Percentiles rank a stretch among this genome's conserved stretches.
Conservation (phyloP, 2,797 vertebrate species). For the Lutra lutra region DNA sequence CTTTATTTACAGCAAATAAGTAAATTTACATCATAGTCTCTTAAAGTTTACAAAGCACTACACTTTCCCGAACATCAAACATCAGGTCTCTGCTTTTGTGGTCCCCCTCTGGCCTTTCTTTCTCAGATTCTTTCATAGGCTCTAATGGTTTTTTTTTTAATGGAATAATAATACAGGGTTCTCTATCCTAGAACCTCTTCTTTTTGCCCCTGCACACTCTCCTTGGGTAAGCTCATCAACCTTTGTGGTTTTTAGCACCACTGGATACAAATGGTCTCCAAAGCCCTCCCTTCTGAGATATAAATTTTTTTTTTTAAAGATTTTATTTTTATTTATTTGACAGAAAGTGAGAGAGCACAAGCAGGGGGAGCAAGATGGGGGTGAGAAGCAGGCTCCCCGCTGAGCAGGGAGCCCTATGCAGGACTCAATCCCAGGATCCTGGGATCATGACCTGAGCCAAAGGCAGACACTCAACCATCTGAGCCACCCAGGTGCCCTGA, state of each 20-base stretch:
- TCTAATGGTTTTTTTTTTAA: not conserved
- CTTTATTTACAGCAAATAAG: not conserved
- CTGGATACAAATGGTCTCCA: not conserved
- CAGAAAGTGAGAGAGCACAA: too few relatives aligned
- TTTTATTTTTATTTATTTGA: too few relatives aligned
- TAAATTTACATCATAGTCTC: not conserved
- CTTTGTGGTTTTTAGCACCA: not conserved
- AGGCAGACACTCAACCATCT: too few relatives aligned
- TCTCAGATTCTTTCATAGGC: not conserved
- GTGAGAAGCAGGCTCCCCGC: too few relatives aligned
- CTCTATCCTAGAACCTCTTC: not conserved
- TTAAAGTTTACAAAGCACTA: not conserved
- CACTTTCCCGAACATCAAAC: not conserved
- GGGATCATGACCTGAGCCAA: too few relatives aligned
- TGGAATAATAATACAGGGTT: not conserved
- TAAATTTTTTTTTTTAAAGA: not conserved
- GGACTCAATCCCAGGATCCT: too few relatives aligned
- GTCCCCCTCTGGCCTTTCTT: not conserved
- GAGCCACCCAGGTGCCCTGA: not conserved
- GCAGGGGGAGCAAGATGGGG: too few relatives aligned
- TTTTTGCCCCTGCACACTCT: not conserved
- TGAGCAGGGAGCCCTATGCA: too few relatives aligned
- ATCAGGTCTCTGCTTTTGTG: not conserved
- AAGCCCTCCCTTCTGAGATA: not conserved
- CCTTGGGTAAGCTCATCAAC: not conserved